phyloP scores from a whole-genome alignment of 2,888 invertebrate genomes.

The Drosophila yooni region DNA sequence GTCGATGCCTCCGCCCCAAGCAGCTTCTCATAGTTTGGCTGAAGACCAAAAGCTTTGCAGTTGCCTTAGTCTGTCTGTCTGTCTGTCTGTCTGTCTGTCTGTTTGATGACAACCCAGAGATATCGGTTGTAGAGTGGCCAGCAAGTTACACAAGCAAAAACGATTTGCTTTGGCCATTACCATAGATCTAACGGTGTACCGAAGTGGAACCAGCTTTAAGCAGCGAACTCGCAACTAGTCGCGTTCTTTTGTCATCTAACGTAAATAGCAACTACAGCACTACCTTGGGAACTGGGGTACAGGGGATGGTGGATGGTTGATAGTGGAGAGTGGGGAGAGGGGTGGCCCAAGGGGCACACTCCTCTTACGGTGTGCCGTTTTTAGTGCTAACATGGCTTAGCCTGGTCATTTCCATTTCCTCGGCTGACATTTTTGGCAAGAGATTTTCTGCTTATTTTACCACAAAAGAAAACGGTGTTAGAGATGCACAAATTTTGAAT shows the following conservation, averaged over 20 bases:
- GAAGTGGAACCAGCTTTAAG: constrained; percentile 44
- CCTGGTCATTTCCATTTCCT: constrained; percentile 76
- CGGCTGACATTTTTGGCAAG: constrained; percentile 81
- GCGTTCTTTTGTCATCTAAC: constrained; percentile 64
- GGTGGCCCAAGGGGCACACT: not conserved
- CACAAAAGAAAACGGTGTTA: constrained; percentile 61
- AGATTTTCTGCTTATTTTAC: constrained; percentile 83
- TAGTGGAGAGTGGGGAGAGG: not conserved
- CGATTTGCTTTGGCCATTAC: constrained; percentile 72
- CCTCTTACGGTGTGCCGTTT: constrained; percentile 15
- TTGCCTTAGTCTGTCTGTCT: not conserved
- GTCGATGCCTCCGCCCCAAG: constrained; percentile 8
- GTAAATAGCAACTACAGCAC: constrained; percentile 50
- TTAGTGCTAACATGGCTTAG: constrained; percentile 53
- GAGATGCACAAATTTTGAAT: constrained; percentile 35
- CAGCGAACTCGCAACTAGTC: constrained; percentile 24
- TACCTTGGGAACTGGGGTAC: constrained; percentile 1
- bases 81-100: not conserved
- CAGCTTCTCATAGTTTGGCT: constrained; percentile 74
- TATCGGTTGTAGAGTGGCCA: constrained; percentile 60
- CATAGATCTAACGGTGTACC: constrained; percentile 66
- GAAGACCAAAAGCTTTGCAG: constrained; percentile 61
- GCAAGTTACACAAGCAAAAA: constrained; percentile 54
- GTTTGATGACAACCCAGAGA: constrained; percentile 71
- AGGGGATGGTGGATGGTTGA: not conserved